Conservation (phyloP, 2,113 vertebrate species). For the Chrysochloris asiatica region DNA sequence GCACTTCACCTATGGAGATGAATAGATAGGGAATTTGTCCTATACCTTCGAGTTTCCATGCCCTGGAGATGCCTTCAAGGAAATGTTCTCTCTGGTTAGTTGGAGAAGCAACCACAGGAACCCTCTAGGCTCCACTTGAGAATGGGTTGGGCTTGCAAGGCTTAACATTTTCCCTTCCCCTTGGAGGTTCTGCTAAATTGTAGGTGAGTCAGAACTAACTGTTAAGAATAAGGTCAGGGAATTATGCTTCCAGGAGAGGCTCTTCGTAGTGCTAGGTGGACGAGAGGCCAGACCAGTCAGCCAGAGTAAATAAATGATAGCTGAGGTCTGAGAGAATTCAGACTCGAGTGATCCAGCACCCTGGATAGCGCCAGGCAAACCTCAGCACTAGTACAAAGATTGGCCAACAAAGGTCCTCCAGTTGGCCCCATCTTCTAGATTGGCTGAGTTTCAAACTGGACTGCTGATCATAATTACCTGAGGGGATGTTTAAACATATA, state of each 20-base stretch:
- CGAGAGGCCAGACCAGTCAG: neutral
- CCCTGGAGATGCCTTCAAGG: neutral
- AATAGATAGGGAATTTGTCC: neutral
- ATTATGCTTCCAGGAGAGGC: neutral
- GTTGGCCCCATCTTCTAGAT: neutral
- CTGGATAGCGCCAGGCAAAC: neutral
- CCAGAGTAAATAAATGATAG: neutral
- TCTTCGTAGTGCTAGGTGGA: neutral
- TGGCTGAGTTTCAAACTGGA: neutral
- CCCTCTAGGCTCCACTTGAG: neutral
- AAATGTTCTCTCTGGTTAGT: neutral
- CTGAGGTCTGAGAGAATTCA: neutral
- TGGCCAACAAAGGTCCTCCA: neutral
- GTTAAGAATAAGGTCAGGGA: neutral
- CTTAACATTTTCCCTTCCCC: neutral
- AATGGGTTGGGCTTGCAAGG: neutral
- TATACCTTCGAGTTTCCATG: neutral
- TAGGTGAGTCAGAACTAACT: neutral
- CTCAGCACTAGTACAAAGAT: neutral
- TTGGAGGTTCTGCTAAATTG: neutral
- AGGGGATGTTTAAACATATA: neutral
- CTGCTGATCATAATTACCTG: neutral
- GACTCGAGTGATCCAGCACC: neutral
- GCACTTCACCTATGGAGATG: neutral
- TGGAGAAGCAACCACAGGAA: neutral